phyloP scores from a whole-genome alignment of 2,888 invertebrate species.

The Charanyca ferruginea region DNA sequence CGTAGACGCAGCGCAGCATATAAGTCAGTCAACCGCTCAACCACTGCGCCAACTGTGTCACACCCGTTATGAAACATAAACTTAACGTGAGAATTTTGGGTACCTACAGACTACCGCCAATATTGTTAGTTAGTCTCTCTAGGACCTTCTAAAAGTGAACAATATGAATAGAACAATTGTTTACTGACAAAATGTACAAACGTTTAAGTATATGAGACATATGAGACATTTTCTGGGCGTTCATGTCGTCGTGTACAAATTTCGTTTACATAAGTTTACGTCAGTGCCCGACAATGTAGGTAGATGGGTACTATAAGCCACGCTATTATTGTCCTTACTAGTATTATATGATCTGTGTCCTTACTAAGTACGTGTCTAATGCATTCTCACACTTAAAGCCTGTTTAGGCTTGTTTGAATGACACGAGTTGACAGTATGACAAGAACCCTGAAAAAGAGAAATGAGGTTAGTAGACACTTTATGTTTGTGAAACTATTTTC shows the following conservation, averaged over 20 bases:
- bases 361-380: conserved; percentile 8
- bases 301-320: neutral
- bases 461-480: neutral
- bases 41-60: too few species aligned
- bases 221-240: conserved; percentile 11
- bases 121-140: conserved; percentile 8
- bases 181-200: conserved; percentile 11
- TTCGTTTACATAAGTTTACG: conserved; percentile 3
- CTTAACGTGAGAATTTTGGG: too few species aligned
- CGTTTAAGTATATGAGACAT: conserved; percentile 4
- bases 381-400: conserved; percentile 10
- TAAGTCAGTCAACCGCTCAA: too few species aligned
- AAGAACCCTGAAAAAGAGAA: conserved; percentile 4
- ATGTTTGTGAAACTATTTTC: conserved; percentile 7
- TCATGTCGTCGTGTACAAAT: conserved; percentile 10
- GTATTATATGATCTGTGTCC: too few species aligned
- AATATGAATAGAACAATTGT: neutral
- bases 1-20: too few species aligned
- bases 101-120: too few species aligned
- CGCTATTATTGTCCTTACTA: conserved; percentile 16
- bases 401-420: conserved; percentile 18
- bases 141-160: neutral
- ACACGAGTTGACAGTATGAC: conserved; percentile 17
- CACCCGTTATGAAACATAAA: too few species aligned
- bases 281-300: neutral